These are phyloP conservation scores for Trematocara unimaculatum DNA, from an alignment of 2,113 vertebrate species.

Conservation along the genomic window DNA sequence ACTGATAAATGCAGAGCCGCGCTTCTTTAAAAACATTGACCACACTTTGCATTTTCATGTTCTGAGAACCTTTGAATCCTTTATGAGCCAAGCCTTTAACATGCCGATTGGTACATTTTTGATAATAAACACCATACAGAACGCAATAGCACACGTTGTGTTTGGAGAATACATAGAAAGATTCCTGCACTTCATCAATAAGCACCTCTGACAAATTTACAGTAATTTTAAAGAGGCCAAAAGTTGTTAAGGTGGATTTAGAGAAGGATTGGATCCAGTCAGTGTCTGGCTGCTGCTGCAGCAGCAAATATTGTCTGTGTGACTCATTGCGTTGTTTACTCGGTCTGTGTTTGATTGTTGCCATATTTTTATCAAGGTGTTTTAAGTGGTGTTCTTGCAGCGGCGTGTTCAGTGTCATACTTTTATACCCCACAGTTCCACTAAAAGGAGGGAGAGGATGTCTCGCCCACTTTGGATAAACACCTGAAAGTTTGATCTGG, in stretches of 20 bases:
- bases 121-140: neutral
- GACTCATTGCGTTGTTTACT: neutral
- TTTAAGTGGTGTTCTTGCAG: neutral
- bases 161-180: neutral
- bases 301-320: neutral
- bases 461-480: neutral
- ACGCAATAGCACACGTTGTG: fast-evolving
- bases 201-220: neutral
- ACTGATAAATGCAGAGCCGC: fast-evolving
- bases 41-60: neutral
- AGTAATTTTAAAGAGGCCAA: too few species aligned
- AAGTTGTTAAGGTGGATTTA: too few species aligned
- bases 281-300: neutral
- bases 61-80: neutral
- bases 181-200: neutral
- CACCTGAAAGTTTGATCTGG: neutral
- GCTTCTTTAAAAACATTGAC: neutral
- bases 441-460: neutral
- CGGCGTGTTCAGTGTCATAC: neutral
- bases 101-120: neutral
- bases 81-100: neutral
- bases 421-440: neutral
- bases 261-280: too few species aligned
- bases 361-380: neutral
- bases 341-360: neutral